These are phyloP conservation scores for Balearica regulorum DNA, from an alignment of 2,797 vertebrate species.

Conservation along the genomic window DNA sequence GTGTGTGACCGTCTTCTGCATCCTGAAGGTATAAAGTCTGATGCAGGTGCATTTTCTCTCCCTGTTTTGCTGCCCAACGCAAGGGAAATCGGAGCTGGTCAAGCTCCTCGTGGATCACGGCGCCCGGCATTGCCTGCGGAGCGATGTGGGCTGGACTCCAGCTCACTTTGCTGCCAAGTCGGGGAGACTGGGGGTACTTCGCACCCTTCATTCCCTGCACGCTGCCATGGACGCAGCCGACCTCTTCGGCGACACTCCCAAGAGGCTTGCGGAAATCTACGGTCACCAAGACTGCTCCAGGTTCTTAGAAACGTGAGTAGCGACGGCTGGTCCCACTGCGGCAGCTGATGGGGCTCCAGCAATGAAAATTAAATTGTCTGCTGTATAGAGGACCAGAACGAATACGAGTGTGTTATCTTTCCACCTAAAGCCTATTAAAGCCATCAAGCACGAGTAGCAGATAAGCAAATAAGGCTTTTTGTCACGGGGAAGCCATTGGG, in stretches of 20 bases:
- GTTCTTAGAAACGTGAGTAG: slow-evolving; percentile 84
- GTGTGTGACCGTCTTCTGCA: accelerated
- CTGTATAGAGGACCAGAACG: not conserved
- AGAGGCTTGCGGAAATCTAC: slow-evolving; percentile 85
- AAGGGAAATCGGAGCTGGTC: slow-evolving; percentile 81
- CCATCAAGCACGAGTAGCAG: not conserved
- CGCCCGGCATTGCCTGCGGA: slow-evolving; percentile 81
- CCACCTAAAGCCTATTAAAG: not conserved
- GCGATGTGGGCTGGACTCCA: slow-evolving; percentile 83
- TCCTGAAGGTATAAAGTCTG: not conserved
- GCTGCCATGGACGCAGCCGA: slow-evolving; percentile 82
- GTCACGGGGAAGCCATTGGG: not conserved
- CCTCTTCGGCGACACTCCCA: slow-evolving; percentile 84
- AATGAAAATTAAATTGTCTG: not conserved
- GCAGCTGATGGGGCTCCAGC: not conserved
- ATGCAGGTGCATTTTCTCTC: not conserved
- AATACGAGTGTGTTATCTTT: not conserved
- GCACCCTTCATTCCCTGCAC: slow-evolving; percentile 80
- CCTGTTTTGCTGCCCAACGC: not conserved
- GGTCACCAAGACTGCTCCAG: slow-evolving; percentile 83
- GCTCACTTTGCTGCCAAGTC: slow-evolving; percentile 89
- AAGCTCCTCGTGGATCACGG: slow-evolving; percentile 80
- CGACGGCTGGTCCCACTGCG: accelerated
- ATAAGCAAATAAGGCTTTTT: not conserved
- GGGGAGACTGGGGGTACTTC: slow-evolving; percentile 80